Evolutionary conservation across 2,113 vertebrate species (phyloP).

Genomic region (Turdus rufiventris): DNA sequence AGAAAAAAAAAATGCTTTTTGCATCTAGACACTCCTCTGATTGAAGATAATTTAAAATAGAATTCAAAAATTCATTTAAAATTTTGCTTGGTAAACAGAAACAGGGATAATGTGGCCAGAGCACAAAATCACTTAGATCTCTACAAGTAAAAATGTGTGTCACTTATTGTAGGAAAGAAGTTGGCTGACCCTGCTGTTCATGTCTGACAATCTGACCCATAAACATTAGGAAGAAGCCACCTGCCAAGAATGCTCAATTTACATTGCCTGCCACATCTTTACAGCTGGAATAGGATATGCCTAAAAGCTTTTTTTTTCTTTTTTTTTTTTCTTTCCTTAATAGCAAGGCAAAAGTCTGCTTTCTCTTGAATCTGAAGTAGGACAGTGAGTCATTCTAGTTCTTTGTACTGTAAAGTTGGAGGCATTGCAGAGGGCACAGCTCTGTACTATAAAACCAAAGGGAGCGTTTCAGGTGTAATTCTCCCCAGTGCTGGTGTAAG

Average conservation of each 20-base stretch:
- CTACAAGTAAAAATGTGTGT: not conserved
- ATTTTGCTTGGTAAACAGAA: not conserved
- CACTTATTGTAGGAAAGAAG: not conserved
- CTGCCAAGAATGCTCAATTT: conserved; percentile 31
- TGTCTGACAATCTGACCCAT: conserved; percentile 23
- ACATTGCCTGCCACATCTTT: not conserved
- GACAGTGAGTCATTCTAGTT: conserved; percentile 7
- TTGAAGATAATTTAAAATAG: not conserved
- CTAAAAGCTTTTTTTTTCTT: not conserved
- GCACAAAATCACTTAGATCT: not conserved
- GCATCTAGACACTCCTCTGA: not conserved
- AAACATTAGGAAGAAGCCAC: conserved; percentile 13
- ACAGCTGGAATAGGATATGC: not conserved
- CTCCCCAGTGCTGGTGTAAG: not conserved
- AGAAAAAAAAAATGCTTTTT: not conserved
- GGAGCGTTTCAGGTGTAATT: not conserved
- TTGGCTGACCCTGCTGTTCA: not conserved
- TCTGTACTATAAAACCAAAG: conserved; percentile 17
- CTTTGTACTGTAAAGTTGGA: not conserved
- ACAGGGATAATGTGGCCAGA: not conserved
- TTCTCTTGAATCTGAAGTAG: conserved; percentile 3
- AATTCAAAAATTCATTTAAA: not conserved
- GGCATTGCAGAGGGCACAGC: not conserved
- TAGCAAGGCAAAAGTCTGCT: not conserved
- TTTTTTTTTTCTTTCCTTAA: not conserved